These are phyloP conservation scores for Macrobrachium nipponense DNA, from an alignment of 1,140 invertebrate genomes.

Conservation along the genomic window DNA sequence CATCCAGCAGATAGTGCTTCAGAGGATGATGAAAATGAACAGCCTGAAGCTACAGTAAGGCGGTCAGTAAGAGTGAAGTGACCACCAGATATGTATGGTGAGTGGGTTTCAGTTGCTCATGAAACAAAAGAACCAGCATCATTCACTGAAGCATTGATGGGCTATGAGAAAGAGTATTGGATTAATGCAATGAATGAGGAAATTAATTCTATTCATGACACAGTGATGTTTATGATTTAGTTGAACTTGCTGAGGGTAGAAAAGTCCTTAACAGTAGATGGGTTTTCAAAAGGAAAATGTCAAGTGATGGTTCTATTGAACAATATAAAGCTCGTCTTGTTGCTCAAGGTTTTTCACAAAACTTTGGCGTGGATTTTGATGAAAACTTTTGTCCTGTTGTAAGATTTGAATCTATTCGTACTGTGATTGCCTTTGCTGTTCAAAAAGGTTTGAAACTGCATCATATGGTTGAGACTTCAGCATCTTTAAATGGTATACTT, in stretches of 20 bases:
- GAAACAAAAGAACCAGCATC: conserved; percentile 4
- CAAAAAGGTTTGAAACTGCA: conserved; percentile 37
- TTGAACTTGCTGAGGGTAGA: conserved; percentile 67
- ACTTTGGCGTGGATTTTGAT: conserved; percentile 65
- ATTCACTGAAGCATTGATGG: conserved; percentile 57
- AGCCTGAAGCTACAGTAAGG: no score
- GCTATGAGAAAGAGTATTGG: conserved; percentile 59
- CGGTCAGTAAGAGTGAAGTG: background rate
- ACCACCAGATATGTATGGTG: conserved; percentile 20
- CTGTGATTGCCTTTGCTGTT: conserved; percentile 52
- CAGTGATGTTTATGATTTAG: conserved; percentile 64
- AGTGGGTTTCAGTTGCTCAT: conserved; percentile 17
- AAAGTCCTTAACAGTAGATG: conserved; percentile 65
- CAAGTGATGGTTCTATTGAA: no score
- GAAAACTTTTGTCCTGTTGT: conserved; percentile 66
- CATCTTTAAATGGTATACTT: conserved; percentile 64
- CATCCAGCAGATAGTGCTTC: no score
- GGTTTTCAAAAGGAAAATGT: conserved; percentile 68
- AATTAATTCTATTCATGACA: conserved; percentile 21
- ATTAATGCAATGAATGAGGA: conserved; percentile 55
- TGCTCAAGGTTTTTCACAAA: conserved; percentile 66
- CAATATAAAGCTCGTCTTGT: conserved; percentile 66
- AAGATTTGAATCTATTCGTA: conserved; percentile 63
- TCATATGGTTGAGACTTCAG: conserved; percentile 64
- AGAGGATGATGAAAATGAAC: no score